phyloP scores from a whole-genome alignment of 2,888 invertebrate species.

The Thyatira batis region DNA sequence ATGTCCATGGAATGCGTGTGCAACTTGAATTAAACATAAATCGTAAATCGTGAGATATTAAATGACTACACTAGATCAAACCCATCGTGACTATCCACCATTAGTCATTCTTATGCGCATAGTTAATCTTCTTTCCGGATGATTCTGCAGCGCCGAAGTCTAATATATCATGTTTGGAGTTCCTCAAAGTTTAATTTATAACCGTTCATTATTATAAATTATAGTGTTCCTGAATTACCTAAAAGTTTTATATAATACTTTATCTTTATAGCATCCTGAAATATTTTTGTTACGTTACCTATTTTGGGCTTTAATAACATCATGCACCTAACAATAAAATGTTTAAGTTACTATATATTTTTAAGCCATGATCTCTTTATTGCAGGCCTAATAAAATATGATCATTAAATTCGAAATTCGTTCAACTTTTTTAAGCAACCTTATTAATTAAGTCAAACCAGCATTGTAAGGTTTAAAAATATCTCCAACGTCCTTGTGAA shows the following conservation, averaged over 20 bases:
- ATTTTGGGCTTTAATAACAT: no score
- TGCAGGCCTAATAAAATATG: no score
- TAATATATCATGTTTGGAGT: background rate
- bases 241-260: no score
- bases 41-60: constrained; percentile 39
- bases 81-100: constrained; percentile 17
- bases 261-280: no score
- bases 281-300: no score
- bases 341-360: no score
- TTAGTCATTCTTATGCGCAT: constrained; percentile 10
- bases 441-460: constrained; percentile 19
- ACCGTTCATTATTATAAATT: background rate
- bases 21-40: constrained; percentile 54
- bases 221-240: background rate
- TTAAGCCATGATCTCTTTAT: background rate
- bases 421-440: constrained; percentile 4
- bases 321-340: no score
- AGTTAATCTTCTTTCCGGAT: background rate
- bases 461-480: constrained; percentile 37
- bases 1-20: constrained; percentile 53
- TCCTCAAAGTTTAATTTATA: background rate
- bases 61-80: constrained; percentile 26
- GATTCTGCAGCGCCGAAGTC: background rate
- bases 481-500: constrained; percentile 68
- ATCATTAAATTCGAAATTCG: background rate